Conservation (phyloP, 1,140 invertebrate genomes). For the Spodoptera frugiperda region DNA sequence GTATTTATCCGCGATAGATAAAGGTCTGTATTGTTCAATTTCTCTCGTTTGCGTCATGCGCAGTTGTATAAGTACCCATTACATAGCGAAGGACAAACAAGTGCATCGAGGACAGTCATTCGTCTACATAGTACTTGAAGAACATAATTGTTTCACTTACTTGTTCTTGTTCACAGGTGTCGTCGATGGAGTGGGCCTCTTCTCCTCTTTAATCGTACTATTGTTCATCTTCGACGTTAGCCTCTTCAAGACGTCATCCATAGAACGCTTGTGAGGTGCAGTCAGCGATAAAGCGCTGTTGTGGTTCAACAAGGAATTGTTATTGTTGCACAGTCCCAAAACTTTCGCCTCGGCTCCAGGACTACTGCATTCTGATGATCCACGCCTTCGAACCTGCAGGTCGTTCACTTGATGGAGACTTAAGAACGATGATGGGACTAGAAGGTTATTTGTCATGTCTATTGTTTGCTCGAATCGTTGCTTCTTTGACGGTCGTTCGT, state of each 20-base stretch:
- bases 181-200: conserved; percentile 89
- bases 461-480: conserved; percentile 81
- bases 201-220: conserved; percentile 89
- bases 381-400: conserved; percentile 81
- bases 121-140: not conserved
- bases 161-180: conserved; percentile 87
- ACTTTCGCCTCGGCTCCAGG: conserved; percentile 88
- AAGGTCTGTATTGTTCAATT: too few relatives aligned
- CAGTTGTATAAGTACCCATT: too few relatives aligned
- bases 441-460: conserved; percentile 86
- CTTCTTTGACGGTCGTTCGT: conserved; percentile 86
- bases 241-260: conserved; percentile 95
- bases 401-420: conserved; percentile 86
- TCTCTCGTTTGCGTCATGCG: too few relatives aligned
- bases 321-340: conserved; percentile 84
- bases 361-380: conserved; percentile 90
- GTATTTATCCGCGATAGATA: too few relatives aligned
- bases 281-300: conserved; percentile 82
- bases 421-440: conserved; percentile 84
- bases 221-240: conserved; percentile 93
- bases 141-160: conserved; percentile 67
- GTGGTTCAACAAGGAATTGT: conserved; percentile 84
- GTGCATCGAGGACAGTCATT: not conserved
- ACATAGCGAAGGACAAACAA: not conserved
- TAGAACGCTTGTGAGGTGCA: conserved; percentile 88